These are phyloP conservation scores for Cromileptes altivelis DNA, from an alignment of 2,113 vertebrate species.

Conservation along the genomic window DNA sequence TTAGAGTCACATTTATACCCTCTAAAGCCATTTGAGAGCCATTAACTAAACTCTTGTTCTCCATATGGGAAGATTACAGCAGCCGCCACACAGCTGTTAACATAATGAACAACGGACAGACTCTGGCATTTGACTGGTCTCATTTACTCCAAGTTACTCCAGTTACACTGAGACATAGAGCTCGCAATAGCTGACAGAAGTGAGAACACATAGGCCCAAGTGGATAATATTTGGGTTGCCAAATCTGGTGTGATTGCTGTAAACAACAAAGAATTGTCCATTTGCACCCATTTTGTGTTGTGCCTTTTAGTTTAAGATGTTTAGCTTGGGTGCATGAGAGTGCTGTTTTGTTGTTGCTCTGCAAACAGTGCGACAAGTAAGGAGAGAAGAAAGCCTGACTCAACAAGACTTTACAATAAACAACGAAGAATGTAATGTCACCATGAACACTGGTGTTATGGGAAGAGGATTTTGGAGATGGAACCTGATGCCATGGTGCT, in stretches of 20 bases:
- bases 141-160: neutral
- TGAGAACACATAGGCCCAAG: neutral
- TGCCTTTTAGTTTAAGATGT: neutral
- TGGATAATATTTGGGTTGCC: too few relatives aligned
- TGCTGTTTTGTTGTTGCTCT: neutral
- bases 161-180: neutral
- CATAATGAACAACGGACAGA: conserved; percentile 30
- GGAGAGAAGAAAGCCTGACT: neutral
- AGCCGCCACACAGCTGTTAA: conserved; percentile 43
- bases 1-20: conserved; percentile 40
- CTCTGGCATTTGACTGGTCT: conserved; percentile 3
- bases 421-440: neutral
- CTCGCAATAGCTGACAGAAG: neutral
- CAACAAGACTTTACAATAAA: neutral
- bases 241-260: neutral
- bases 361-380: neutral
- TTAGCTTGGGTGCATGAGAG: neutral
- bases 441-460: too few relatives aligned
- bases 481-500: too few relatives aligned
- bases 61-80: conserved; percentile 29
- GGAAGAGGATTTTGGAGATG: too few relatives aligned
- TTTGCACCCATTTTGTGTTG: neutral
- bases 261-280: neutral
- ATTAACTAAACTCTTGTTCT: conserved; percentile 46
- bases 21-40: conserved; percentile 30